phyloP scores from a whole-genome alignment of 2,888 invertebrate species.

The Dicycla oo region DNA sequence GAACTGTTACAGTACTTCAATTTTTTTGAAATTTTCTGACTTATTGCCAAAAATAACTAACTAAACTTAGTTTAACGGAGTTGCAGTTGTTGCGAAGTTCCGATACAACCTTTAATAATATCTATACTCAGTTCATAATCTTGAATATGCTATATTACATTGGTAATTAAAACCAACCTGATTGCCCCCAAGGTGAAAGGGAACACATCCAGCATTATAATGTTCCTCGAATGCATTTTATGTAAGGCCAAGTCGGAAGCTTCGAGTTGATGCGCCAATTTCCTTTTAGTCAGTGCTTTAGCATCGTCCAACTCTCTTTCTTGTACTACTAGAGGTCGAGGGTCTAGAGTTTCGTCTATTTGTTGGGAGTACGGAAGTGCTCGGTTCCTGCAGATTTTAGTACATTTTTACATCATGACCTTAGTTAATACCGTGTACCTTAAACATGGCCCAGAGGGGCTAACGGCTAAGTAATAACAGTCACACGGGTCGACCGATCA shows the following conservation, averaged over 20 bases:
- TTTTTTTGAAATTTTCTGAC: too few relatives aligned
- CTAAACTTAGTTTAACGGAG: neutral
- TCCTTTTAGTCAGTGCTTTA: slow-evolving; percentile 91
- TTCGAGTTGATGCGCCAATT: slow-evolving; percentile 93
- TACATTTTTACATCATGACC: neutral
- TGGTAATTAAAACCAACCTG: slow-evolving; percentile 75
- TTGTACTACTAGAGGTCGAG: slow-evolving; percentile 91
- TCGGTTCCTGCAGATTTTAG: slow-evolving; percentile 85
- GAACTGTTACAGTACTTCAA: too few relatives aligned
- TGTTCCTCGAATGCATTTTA: slow-evolving; percentile 92
- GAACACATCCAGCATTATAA: slow-evolving; percentile 92
- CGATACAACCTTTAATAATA: neutral
- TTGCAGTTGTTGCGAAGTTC: neutral
- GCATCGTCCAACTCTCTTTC: slow-evolving; percentile 91
- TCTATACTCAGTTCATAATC: neutral
- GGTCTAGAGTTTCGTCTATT: slow-evolving; percentile 92
- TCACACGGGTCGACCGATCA: too few relatives aligned
- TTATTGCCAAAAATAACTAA: too few relatives aligned
- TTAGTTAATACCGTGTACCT: neutral
- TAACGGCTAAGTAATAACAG: too few relatives aligned
- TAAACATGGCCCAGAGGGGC: neutral
- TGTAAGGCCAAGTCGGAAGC: slow-evolving; percentile 91
- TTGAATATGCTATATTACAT: too few relatives aligned
- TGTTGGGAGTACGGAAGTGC: slow-evolving; percentile 91
- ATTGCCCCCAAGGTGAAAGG: slow-evolving; percentile 91